These are phyloP conservation scores for Dendrolimus houi DNA, from an alignment of 2,888 invertebrate genomes.

Conservation along the genomic window DNA sequence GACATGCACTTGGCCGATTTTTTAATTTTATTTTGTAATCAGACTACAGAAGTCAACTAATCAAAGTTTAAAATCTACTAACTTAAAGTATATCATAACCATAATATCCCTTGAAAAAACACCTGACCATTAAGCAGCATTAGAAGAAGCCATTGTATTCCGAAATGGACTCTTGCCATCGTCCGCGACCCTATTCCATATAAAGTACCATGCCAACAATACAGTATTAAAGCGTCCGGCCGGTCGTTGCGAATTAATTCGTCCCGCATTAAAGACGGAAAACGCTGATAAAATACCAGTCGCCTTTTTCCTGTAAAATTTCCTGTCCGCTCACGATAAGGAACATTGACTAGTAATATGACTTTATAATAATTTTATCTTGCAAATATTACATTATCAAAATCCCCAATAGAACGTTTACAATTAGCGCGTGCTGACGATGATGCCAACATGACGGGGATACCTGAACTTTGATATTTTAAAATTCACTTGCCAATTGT, in stretches of 20 bases:
- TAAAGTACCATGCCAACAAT: conserved; percentile 19
- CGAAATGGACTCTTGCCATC: not conserved
- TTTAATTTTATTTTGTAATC: too few species aligned
- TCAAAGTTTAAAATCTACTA: too few species aligned
- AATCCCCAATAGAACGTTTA: not conserved
- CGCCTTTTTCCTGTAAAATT: conserved; percentile 25
- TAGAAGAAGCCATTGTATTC: not conserved
- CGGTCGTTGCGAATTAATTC: conserved; percentile 29
- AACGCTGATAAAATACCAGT: conserved; percentile 25
- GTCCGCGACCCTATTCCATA: conserved; percentile 13
- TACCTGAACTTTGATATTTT: too few species aligned
- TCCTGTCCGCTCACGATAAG: not conserved
- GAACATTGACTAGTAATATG: too few species aligned
- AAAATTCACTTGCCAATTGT: too few species aligned
- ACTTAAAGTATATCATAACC: too few species aligned
- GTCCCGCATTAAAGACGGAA: conserved; percentile 24
- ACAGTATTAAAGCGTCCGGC: conserved; percentile 25
- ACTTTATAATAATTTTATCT: too few species aligned
- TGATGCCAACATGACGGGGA: not conserved
- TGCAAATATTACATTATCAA: not conserved
- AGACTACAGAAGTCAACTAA: too few species aligned
- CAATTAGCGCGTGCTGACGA: not conserved
- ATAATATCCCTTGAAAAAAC: too few species aligned
- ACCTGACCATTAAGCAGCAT: too few species aligned
- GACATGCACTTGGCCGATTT: too few species aligned